These are phyloP conservation scores for Microchrysa polita DNA, from an alignment of 2,888 invertebrate genomes.

Conservation along the genomic window DNA sequence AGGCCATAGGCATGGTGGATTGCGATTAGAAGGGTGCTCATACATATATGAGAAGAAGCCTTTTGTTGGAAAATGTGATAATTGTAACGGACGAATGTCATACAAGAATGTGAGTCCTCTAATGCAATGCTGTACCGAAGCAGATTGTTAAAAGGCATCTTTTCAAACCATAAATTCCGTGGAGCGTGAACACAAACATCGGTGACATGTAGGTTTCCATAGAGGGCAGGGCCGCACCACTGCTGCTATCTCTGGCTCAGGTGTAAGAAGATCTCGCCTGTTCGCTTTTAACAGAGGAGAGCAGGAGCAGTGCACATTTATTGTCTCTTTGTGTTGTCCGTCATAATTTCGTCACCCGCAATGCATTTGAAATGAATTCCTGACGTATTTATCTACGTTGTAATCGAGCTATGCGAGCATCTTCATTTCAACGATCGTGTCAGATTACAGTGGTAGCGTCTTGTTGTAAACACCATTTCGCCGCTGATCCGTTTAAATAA, in stretches of 20 bases:
- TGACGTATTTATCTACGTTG: conserved; percentile 22
- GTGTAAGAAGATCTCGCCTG: conserved; percentile 7
- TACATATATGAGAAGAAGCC: conserved; percentile 25
- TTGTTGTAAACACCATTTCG: not conserved
- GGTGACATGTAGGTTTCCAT: no score
- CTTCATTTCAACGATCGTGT: conserved; percentile 20
- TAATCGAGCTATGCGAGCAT: conserved; percentile 15
- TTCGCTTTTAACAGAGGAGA: not conserved
- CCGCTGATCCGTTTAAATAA: conserved; percentile 10
- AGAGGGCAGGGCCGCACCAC: not conserved
- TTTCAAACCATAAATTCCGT: not conserved
- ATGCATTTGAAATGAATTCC: conserved; percentile 13
- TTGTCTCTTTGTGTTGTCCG: not conserved
- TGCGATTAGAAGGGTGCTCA: conserved; percentile 32
- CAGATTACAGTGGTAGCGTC: not conserved
- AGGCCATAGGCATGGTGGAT: not conserved
- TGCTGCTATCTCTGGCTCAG: not conserved
- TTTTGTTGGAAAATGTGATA: conserved; percentile 7
- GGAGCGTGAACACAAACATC: not conserved
- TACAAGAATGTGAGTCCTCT: conserved; percentile 4
- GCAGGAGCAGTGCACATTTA: no score
- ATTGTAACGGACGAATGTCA: conserved; percentile 28
- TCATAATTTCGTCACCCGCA: not conserved
- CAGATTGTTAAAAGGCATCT: not conserved
- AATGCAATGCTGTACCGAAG: conserved; percentile 5